Evolutionary conservation across 2,113 vertebrate species (phyloP), one percentile per base, ranked within the genome.

Genomic region (Epinephelus lanceolatus): DNA sequence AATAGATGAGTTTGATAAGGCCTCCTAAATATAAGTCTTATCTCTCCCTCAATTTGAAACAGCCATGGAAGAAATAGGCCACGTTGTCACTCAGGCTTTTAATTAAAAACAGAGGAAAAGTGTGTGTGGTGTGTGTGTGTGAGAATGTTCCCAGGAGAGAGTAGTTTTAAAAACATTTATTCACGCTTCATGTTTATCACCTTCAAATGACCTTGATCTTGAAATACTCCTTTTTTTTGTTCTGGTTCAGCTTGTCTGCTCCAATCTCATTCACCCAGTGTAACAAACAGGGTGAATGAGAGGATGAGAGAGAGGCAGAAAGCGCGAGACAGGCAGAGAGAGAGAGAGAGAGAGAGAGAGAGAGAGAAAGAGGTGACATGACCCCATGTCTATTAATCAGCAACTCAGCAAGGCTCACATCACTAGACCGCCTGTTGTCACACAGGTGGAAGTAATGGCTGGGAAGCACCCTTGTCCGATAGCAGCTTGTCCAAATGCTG

Each of bases 311-410:
- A 63, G 63, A 55, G 60, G 49, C 76, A 78, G 33, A 1, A 37
- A 37, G 33, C 33, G 33, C 33, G 33, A 37, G 33, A 37, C 6
- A 19, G 63, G 37, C 47, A 78, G 63, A 61, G 55, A 78, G 30
- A 42, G 47, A 74, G 63, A 61, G 55, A 78, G 30, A 42, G 6
- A 57, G 61, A 52, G 59, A 6, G 51, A 57, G 57, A 52, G 59
- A 5, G 45, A 6, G 51, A 57, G 57, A 52, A 49, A 5, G 45
- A 51, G 79, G 87, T 78, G 86, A 84, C 42, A 19, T 61, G 84
- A 91, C 89, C 91, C 78, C 71, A 42, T 88, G 91, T 92, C 91
- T 93, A 93, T 95, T 94, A 94, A 95, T 95, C 95, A 95, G 86
- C 80, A 55, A 30, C 90, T 82, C 80, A 59, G 91, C 88, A 60